Evolutionary conservation across 2,888 invertebrate species (phyloP), one percentile per base, ranked within the genome.

Genomic region (Thalpophila matura): DNA sequence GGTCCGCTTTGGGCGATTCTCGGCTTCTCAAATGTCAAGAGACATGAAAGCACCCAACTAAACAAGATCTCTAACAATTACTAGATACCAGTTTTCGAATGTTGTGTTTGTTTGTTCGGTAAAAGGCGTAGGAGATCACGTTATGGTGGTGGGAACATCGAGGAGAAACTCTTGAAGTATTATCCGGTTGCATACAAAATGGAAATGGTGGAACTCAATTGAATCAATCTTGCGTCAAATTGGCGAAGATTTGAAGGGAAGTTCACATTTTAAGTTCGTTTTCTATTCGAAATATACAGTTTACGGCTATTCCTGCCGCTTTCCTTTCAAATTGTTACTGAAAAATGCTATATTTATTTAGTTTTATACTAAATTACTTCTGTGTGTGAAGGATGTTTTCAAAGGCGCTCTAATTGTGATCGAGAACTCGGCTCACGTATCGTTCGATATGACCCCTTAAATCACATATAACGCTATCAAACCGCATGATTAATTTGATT

Each of bases 191-290:
- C 91, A 92, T 91, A 86, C 89, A 86, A 87, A 90, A 90, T 90
- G 84, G 88, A 86, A 91, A 90, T 85, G 86, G 85, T 81, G 82
- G 84, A 86, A 87, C 88, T 90, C 90, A 90, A 93, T 92, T 87
- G 91, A 90, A 89, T 94, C 92, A 93, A 94, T 93, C 91, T 91
- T 87, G 89, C 90, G 90, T 88, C 88, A 91, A 93, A 93, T 92
- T 91, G 90, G 86, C 79, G 83, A 82, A 88, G 86, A 84, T 88
- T 88, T 87, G 82, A 84, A 83, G 82, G 84, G 82, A 82, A 79
- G 77, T 84, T 83, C 80, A 81, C 81, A 77, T 85, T 86, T 83
- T 82, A 76, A 84, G 72, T 83, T 84, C 77, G 72, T 81, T 86
- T 81, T 80, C 74, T 74, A 68, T 83, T 82, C 74, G 74, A 67